These are phyloP conservation scores for Orientallactaga sibirica DNA, from an alignment of 2,797 vertebrate genomes.

Conservation along the genomic window DNA sequence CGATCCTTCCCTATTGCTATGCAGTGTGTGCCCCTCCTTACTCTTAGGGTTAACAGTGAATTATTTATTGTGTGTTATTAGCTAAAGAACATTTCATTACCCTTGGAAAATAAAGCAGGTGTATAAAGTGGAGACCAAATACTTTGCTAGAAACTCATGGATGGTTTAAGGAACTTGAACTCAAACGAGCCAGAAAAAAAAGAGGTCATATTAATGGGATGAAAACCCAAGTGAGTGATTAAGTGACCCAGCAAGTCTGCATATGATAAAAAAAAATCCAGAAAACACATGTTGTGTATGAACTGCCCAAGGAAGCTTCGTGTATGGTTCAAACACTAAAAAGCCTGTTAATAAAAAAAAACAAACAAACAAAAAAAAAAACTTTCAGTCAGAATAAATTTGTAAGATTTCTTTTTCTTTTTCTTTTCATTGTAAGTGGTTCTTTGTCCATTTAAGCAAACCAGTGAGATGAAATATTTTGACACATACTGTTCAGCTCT, in stretches of 20 bases:
- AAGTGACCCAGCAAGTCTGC: constrained; percentile 82
- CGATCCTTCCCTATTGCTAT: constrained; percentile 88
- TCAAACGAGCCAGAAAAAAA: constrained; percentile 83
- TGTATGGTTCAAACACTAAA: constrained; percentile 86
- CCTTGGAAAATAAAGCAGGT: constrained; percentile 86
- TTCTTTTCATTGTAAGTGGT: constrained; percentile 85
- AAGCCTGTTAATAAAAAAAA: constrained; percentile 88
- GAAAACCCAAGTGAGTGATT: constrained; percentile 81
- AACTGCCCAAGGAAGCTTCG: constrained; percentile 83
- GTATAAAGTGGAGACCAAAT: constrained; percentile 89
- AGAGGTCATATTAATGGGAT: constrained; percentile 81
- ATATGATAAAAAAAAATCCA: constrained; percentile 71
- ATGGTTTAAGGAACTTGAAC: constrained; percentile 86
- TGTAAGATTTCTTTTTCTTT: constrained; percentile 87
- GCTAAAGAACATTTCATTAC: constrained; percentile 86
- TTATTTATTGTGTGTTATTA: constrained; percentile 92
- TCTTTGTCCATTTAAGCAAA: constrained; percentile 88
- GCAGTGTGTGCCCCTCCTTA: constrained; percentile 86
- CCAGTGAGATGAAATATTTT: constrained; percentile 86
- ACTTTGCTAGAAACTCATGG: constrained; percentile 85
- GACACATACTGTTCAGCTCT: constrained; percentile 87
- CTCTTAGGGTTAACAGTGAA: constrained; percentile 87
- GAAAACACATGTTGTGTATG: constrained; percentile 77
- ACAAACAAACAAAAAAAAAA: no score
- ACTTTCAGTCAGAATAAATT: constrained; percentile 88